Evolutionary conservation across 2,113 vertebrate genomes (phyloP).

Genomic region (Jacana jacana): DNA sequence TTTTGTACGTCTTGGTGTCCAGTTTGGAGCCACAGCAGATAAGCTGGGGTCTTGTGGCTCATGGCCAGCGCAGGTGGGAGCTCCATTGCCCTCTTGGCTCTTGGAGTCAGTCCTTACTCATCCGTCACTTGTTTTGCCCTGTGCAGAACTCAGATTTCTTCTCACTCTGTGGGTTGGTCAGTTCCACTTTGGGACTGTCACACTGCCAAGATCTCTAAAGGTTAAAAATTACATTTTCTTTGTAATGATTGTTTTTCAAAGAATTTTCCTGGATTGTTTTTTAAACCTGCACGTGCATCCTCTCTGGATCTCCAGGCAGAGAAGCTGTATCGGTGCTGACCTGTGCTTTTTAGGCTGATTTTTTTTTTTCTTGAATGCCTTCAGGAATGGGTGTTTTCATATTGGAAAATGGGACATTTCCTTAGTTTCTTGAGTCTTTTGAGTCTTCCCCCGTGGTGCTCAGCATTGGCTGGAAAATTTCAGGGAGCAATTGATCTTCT

Average conservation of each 20-base stretch:
- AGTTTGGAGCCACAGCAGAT: neutral
- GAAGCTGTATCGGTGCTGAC: neutral
- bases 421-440: neutral
- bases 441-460: neutral
- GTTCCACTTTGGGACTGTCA: neutral
- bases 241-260: neutral
- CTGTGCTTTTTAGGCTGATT: neutral
- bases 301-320: neutral
- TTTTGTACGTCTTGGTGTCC: neutral
- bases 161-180: neutral
- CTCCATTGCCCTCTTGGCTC: neutral
- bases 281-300: neutral
- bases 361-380: neutral
- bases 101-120: accelerated
- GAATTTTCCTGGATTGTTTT: neutral
- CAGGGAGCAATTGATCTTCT: neutral
- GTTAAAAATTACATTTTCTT: neutral
- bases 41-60: neutral
- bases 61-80: accelerated
- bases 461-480: neutral
- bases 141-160: neutral
- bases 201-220: neutral
- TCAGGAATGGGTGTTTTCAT: neutral
- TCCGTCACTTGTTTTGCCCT: neutral
- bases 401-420: neutral